Evolutionary conservation across 2,113 vertebrate species (phyloP), one percentile per base, ranked within the genome.

Genomic region (Corythaeola cristata): DNA sequence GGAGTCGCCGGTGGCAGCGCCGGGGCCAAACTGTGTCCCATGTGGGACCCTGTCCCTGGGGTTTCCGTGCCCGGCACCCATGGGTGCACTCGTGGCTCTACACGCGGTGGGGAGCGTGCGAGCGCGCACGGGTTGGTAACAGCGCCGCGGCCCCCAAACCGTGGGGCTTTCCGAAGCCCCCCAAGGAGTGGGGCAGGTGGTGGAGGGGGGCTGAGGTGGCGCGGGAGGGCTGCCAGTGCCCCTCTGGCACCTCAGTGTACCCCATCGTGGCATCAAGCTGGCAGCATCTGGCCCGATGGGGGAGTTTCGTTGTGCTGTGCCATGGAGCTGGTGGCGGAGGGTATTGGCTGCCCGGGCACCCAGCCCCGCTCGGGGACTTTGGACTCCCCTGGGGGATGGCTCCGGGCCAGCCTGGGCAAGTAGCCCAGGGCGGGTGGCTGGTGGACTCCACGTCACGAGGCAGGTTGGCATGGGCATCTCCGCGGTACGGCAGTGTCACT

Each of bases 41-140:
- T 3, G 67, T n/a, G 41, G 53, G 64, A 41, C n/a, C n/a, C 64
- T 5, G 0, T 44, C 7, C 28, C 19, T 2, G 3, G 24, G 14
- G 21, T 24, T 37, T 39, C 56, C 67, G 37, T 24, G 33, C 37
- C 45, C 0, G 0, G 74, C 26, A 56, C 33, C 39, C 8, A 0
- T 12, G 45, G 82, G 60, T 4, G 2, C 2, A 3, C 67, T 67
- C 41, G 50, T 2, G 7, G 67, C 63, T 83, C 33, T 26, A 10
- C 1, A 0, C 27, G 55, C 0, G 0, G 41, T 1, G 0, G 33
- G 44, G 45, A 84, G 44, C 0, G 0, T 37, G 62, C 4, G 2
- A 30, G 21, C 1, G 2, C 27, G 27, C 5, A 2, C 0, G 0
- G 39, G 12, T 22, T 41, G 67, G n/a, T 41, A 24, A 4, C 1